Evolutionary conservation across 2,113 vertebrate genomes (phyloP).

Genomic region (Castor canadensis): DNA sequence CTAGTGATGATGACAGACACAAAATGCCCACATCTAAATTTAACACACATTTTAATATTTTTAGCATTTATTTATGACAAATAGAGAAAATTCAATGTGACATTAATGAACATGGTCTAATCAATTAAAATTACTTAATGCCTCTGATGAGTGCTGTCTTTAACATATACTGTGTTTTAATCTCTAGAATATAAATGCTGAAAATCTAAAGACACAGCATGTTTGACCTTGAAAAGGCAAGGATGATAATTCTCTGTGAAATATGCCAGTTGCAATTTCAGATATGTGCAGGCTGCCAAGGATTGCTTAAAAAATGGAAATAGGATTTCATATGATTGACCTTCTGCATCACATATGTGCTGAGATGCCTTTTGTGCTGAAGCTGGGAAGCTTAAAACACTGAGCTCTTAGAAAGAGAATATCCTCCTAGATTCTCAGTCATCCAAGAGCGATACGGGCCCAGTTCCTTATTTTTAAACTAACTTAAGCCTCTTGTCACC

Average conservation of each 20-base stretch:
- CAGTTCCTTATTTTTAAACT: conserved; percentile 47
- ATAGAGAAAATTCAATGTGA: not conserved
- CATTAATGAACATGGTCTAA: conserved; percentile 42
- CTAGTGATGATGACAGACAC: not conserved
- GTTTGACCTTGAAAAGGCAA: conserved; percentile 76
- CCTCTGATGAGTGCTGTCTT: not conserved
- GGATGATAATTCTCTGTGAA: conserved; percentile 78
- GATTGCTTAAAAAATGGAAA: conserved; percentile 78
- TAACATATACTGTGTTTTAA: conserved; percentile 23
- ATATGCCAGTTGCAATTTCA: conserved; percentile 74
- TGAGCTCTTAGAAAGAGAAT: conserved; percentile 49
- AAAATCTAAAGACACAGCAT: conserved; percentile 53
- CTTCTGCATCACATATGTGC: conserved; percentile 75
- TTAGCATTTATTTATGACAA: conserved; percentile 20
- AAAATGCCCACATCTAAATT: not conserved
- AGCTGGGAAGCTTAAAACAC: conserved; percentile 62
- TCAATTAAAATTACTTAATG: conserved; percentile 49
- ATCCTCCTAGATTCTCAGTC: not conserved
- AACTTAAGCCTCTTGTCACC: not conserved
- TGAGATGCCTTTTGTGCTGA: conserved; percentile 68
- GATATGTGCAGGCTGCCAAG: conserved; percentile 68
- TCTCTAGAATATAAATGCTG: conserved; percentile 18
- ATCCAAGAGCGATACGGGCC: conserved; percentile 40
- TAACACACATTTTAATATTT: conserved; percentile 15
- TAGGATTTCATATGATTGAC: conserved; percentile 74